These are phyloP conservation scores for Rhamnusium bicolor DNA, from an alignment of 2,888 invertebrate species.

Conservation along the genomic window DNA sequence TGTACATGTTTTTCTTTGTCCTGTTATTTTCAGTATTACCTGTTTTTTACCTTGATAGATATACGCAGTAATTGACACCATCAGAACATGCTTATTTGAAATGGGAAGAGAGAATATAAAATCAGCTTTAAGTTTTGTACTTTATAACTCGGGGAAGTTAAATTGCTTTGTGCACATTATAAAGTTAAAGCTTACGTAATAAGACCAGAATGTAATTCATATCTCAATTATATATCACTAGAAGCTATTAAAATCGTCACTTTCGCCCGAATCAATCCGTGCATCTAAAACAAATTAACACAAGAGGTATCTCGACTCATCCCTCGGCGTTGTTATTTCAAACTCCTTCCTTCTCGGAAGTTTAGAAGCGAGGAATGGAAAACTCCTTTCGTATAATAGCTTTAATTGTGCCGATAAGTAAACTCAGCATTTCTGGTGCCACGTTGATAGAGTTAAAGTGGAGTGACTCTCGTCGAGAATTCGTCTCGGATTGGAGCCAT, in stretches of 20 bases:
- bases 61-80: too few relatives aligned
- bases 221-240: slow-evolving; percentile 6
- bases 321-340: slow-evolving; percentile 14
- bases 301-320: slow-evolving; percentile 1
- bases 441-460: slow-evolving; percentile 6
- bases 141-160: not conserved
- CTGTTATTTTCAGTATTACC: too few relatives aligned
- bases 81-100: too few relatives aligned
- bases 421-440: not conserved
- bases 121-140: not conserved
- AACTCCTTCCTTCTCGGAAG: not conserved
- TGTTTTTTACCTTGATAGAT: too few relatives aligned
- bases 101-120: not conserved
- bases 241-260: slow-evolving; percentile 15
- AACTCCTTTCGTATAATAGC: slow-evolving; percentile 9
- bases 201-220: slow-evolving; percentile 1
- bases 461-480: slow-evolving; percentile 2
- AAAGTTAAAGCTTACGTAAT: not conserved
- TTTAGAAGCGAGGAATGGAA: slow-evolving; percentile 13
- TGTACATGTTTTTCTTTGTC: too few relatives aligned
- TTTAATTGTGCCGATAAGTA: slow-evolving; percentile 13
- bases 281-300: slow-evolving; percentile 20
- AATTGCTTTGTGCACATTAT: not conserved
- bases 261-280: slow-evolving; percentile 8
- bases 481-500: slow-evolving; percentile 11